A percentile compares a stretch with the other conserved stretches of the same genome.
Conservation (phyloP, 2,797 vertebrate genomes). For the Liasis olivaceus region DNA sequence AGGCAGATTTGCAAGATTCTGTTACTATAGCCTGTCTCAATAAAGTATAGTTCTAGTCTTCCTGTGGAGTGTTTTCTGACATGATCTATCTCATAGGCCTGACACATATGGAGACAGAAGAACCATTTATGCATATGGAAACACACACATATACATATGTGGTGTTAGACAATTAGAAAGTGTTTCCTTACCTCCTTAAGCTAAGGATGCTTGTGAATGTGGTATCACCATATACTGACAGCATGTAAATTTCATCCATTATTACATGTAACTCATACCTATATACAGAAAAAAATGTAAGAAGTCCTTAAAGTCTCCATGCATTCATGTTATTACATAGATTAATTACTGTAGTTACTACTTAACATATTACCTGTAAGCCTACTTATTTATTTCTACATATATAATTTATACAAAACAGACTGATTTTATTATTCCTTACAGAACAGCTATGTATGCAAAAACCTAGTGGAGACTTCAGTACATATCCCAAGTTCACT, state of each 20-base stretch:
- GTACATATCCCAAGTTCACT: not conserved
- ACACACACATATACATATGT: not conserved
- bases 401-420: not conserved
- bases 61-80: not conserved
- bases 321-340: not conserved
- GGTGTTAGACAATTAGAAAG: not conserved
- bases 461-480: not conserved
- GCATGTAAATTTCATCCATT: constrained; percentile 64
- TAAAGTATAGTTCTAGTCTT: not conserved
- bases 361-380: not conserved
- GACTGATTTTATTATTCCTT: not conserved
- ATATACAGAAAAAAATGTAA: constrained; percentile 12
- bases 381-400: not conserved
- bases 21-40: not conserved
- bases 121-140: not conserved
- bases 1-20: not conserved
- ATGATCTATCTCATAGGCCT: not conserved
- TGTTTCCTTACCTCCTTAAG: constrained; percentile 44
- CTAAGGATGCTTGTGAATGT: constrained; percentile 62
- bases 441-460: not conserved
- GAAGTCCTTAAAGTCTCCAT: not conserved
- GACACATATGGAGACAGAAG: not conserved
- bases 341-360: not conserved
- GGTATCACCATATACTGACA: constrained; percentile 49
- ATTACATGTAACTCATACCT: constrained; percentile 56